phyloP scores from a whole-genome alignment of 2,888 invertebrate species.

The Ceramica pisi region DNA sequence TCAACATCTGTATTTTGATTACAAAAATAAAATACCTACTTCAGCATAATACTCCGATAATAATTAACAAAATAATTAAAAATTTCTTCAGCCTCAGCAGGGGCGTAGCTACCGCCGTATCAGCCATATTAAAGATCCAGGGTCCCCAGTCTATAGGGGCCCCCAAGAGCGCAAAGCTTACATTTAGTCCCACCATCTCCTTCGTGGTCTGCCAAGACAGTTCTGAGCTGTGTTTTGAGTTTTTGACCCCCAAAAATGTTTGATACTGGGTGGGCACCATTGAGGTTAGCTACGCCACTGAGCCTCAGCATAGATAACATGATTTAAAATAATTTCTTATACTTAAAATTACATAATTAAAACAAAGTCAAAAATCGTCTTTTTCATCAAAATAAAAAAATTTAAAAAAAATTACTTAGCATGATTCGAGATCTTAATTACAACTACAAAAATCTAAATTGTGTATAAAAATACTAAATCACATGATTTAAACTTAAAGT shows the following conservation, averaged over 20 bases:
- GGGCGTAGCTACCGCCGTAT: too few species aligned
- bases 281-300: too few species aligned
- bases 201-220: too few species aligned
- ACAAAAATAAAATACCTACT: slow-evolving; percentile 3
- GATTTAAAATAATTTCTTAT: slow-evolving; percentile 5
- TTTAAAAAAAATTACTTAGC: not conserved
- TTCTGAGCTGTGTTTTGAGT: too few species aligned
- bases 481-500: not conserved
- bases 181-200: too few species aligned
- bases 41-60: not conserved
- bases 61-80: not conserved
- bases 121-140: too few species aligned
- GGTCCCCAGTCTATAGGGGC: too few species aligned
- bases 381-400: not conserved
- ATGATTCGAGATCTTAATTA: not conserved
- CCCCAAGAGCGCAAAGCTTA: too few species aligned
- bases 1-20: slow-evolving; percentile 14
- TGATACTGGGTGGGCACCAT: too few species aligned
- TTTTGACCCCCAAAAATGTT: too few species aligned
- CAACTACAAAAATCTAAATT: slow-evolving; percentile 14
- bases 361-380: not conserved
- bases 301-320: not conserved
- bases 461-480: slow-evolving; percentile 12
- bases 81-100: not conserved
- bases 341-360: slow-evolving; percentile 6